phyloP scores from a whole-genome alignment of 1,140 invertebrate genomes.

The Platorchestia sp. region DNA sequence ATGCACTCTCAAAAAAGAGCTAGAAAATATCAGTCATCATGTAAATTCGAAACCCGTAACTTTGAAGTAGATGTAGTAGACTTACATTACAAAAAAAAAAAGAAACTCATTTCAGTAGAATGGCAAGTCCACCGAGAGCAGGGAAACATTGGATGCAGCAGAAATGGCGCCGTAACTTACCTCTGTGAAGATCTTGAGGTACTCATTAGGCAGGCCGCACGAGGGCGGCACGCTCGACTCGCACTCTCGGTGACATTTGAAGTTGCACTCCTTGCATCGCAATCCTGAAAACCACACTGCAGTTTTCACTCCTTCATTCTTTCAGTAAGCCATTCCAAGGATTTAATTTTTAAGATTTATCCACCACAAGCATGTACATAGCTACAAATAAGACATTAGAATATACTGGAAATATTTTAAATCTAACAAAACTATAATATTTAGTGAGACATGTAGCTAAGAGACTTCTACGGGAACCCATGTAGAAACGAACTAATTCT shows the following conservation, averaged over 20 bases:
- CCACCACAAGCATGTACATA: no score
- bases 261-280: constrained; percentile 96
- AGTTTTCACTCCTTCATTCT: background rate
- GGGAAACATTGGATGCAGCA: no score
- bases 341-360: no score
- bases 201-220: constrained; percentile 88
- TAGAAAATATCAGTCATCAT: background rate
- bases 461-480: no score
- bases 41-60: background rate
- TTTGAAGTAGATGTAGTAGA: background rate
- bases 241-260: constrained; percentile 93
- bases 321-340: background rate
- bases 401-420: no score
- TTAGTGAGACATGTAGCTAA: no score
- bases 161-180: constrained; percentile 4
- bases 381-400: no score
- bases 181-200: constrained; percentile 80
- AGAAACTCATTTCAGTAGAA: background rate
- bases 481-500: no score
- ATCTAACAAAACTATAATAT: no score
- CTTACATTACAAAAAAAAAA: background rate
- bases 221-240: constrained; percentile 90
- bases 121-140: no score
- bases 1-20: background rate
- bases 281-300: constrained; percentile 72